These are phyloP conservation scores for Rutilus rutilus DNA, from an alignment of 2,113 vertebrate species.

Conservation along the genomic window DNA sequence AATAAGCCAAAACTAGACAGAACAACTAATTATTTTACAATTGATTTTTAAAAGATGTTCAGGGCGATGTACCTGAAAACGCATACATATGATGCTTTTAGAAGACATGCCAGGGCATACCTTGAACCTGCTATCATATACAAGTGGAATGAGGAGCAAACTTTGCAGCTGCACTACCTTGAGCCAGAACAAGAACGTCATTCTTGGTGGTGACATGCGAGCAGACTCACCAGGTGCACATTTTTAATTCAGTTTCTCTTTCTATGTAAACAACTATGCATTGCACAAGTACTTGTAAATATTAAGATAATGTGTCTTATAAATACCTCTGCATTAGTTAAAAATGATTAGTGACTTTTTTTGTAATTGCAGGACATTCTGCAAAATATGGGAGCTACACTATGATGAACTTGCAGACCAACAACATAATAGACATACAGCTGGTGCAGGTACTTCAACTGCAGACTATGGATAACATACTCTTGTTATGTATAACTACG, in stretches of 20 bases:
- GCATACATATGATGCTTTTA: background rate
- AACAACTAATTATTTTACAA: background rate
- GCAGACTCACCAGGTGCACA: background rate
- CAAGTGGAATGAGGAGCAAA: background rate
- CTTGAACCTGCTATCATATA: background rate
- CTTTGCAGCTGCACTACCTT: background rate
- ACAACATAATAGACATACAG: background rate
- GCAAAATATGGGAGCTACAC: background rate
- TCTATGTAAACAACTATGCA: background rate
- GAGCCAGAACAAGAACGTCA: background rate
- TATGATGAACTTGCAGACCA: constrained; percentile 8
- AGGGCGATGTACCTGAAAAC: background rate
- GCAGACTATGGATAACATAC: background rate
- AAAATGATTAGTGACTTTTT: background rate
- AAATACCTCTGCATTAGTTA: background rate
- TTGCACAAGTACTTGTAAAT: background rate
- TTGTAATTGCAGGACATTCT: background rate
- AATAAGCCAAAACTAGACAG: background rate
- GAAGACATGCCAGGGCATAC: background rate
- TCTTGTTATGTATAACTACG: background rate
- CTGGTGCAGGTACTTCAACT: background rate
- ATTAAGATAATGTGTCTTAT: background rate
- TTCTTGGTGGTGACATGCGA: background rate
- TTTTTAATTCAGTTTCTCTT: background rate
- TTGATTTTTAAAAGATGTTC: background rate